phyloP scores from a whole-genome alignment of 2,797 vertebrate genomes.

The Stomatorhinus walkeri region DNA sequence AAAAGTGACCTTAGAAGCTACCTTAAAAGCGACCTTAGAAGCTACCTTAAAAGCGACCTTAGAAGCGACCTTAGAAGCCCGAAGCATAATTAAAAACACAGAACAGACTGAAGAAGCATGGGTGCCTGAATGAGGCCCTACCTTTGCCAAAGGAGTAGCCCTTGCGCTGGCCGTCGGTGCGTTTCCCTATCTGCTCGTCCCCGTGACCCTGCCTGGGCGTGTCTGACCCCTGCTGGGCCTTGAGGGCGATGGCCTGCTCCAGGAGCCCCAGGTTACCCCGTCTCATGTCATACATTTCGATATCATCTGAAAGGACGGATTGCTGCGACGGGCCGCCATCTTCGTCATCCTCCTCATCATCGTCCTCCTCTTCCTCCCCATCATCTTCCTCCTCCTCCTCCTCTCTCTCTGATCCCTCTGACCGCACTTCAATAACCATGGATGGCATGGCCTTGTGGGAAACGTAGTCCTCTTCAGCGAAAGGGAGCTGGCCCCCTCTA shows the following conservation, averaged over 20 bases:
- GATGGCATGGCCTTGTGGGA: slow-evolving; percentile 75
- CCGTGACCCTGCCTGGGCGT: slow-evolving; percentile 56
- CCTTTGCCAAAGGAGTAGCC: slow-evolving; percentile 76
- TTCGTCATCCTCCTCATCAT: slow-evolving; percentile 54
- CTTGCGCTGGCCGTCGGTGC: slow-evolving; percentile 58
- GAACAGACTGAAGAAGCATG: neutral
- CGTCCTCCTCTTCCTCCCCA: slow-evolving; percentile 33
- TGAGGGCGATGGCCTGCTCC: slow-evolving; percentile 90
- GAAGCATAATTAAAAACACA: neutral
- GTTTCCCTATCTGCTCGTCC: slow-evolving; percentile 60
- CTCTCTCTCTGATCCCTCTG: slow-evolving; percentile 72
- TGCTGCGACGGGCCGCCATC: slow-evolving; percentile 73
- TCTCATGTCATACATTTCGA: slow-evolving; percentile 89
- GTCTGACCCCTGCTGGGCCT: slow-evolving; percentile 80
- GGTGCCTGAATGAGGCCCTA: slow-evolving; percentile 32
- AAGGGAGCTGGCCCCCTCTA: slow-evolving; percentile 34
- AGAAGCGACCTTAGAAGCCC: neutral
- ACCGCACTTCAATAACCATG: slow-evolving; percentile 77
- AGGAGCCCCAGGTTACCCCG: slow-evolving; percentile 87
- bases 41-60: neutral
- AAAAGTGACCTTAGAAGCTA: neutral
- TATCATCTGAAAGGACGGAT: slow-evolving; percentile 79
- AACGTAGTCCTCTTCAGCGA: slow-evolving; percentile 49
- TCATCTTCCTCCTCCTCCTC: slow-evolving; percentile 61
- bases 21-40: neutral